phyloP scores from a whole-genome alignment of 37 sponge, comb jelly and placozoan genomes.

The Amphimedon queenslandica region DNA sequence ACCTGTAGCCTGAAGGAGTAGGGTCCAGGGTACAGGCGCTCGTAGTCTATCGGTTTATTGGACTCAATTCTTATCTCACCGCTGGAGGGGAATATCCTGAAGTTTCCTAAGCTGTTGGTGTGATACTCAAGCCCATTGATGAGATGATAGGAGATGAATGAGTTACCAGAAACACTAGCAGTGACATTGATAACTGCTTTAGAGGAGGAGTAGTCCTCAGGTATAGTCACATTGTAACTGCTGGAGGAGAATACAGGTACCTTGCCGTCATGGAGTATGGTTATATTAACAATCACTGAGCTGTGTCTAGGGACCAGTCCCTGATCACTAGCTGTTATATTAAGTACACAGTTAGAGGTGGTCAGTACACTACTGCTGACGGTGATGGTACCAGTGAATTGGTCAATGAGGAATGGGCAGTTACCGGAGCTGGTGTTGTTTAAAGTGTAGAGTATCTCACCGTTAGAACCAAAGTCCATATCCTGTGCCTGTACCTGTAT shows the following conservation, averaged over 20 bases:
- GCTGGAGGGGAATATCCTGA: conserved; percentile 2
- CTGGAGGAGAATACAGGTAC: conserved; percentile 36
- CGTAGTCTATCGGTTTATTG: conserved; percentile 14
- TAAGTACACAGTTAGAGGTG: conserved; percentile 3
- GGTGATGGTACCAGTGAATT: conserved; percentile 33
- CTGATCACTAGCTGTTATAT: conserved; percentile 25
- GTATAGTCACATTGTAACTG: conserved; percentile 28
- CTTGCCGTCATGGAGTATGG: not conserved
- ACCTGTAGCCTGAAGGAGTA: conserved; percentile 23
- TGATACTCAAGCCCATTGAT: conserved; percentile 27
- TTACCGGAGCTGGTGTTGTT: not conserved
- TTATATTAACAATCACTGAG: conserved; percentile 22
- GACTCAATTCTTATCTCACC: conserved; percentile 9
- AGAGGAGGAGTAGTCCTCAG: conserved; percentile 16
- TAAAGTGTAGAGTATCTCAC: conserved; percentile 25
- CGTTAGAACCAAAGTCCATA: conserved; percentile 26
- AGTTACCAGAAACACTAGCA: conserved; percentile 4
- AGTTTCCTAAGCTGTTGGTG: conserved; percentile 32
- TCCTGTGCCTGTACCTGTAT: conserved; percentile 47
- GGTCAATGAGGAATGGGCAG: conserved; percentile 28
- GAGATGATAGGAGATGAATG: conserved; percentile 12
- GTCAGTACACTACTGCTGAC: not conserved
- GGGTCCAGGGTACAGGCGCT: conserved; percentile 28
- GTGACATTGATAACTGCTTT: conserved; percentile 16
- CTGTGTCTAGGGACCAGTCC: conserved; percentile 5